Conservation (phyloP, 2,888 invertebrate species). For the Yponomeuta evonymella region DNA sequence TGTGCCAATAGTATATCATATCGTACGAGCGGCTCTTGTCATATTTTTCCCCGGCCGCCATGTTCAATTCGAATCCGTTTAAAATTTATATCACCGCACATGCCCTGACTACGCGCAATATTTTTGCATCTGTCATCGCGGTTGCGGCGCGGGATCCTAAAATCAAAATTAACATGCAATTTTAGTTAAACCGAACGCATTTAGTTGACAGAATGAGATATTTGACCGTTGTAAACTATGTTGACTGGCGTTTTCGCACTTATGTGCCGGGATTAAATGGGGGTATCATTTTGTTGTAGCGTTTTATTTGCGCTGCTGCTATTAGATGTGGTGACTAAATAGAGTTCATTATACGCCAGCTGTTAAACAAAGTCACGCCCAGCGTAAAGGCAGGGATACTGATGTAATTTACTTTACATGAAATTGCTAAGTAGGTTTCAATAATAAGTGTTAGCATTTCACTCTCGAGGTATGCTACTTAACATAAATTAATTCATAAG, state of each 20-base stretch:
- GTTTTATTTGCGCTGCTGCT: background rate
- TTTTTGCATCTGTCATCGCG: constrained; percentile 58
- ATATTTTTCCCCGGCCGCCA: constrained; percentile 17
- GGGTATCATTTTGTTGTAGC: background rate
- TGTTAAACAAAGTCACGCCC: background rate
- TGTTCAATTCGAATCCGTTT: constrained; percentile 20
- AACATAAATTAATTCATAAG: background rate
- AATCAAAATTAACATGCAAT: constrained; percentile 70
- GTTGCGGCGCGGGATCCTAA: constrained; percentile 44
- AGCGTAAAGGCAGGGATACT: background rate
- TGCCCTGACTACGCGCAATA: constrained; percentile 31
- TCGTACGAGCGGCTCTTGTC: constrained; percentile 12
- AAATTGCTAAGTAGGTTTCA: background rate
- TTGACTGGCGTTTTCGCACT: background rate
- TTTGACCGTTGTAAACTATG: constrained; percentile 27
- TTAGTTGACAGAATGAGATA: constrained; percentile 65
- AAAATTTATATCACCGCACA: constrained; percentile 23
- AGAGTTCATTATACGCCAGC: background rate
- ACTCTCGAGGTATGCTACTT: background rate
- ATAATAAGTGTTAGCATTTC: background rate
- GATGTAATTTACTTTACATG: background rate
- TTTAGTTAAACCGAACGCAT: constrained; percentile 63
- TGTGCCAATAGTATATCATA: constrained; percentile 8
- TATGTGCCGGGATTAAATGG: constrained; percentile 11
- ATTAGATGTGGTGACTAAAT: background rate